These are phyloP conservation scores for Nymphalis io DNA, from an alignment of 1,140 invertebrate species.

Conservation along the genomic window DNA sequence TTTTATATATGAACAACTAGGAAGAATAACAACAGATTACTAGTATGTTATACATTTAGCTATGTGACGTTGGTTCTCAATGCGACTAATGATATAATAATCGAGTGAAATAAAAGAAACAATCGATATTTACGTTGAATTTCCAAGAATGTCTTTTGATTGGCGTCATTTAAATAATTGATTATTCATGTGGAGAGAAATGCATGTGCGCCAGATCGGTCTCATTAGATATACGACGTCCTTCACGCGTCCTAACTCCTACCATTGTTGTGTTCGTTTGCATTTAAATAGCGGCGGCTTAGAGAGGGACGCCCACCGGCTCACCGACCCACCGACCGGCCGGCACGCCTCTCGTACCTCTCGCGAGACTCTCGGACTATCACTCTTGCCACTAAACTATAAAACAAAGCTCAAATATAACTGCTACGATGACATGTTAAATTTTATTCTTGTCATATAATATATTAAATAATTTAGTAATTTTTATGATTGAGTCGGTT, in stretches of 20 bases:
- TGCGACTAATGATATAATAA: constrained; percentile 34
- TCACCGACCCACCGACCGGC: constrained; percentile 39
- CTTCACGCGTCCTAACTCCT: constrained; percentile 79
- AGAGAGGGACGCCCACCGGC: constrained; percentile 60
- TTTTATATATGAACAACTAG: constrained; percentile 80
- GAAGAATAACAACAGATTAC: constrained; percentile 79
- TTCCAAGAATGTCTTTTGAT: constrained; percentile 69
- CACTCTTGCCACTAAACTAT: constrained; percentile 36
- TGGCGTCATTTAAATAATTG: constrained; percentile 75
- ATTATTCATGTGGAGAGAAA: constrained; percentile 77
- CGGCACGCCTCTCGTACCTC: constrained; percentile 54
- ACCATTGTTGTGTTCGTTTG: constrained; percentile 76
- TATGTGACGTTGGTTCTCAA: constrained; percentile 59
- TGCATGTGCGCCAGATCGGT: constrained; percentile 73
- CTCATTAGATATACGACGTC: constrained; percentile 76
- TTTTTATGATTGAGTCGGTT: constrained; percentile 16
- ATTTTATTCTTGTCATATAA: constrained; percentile 7
- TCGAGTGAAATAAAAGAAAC: constrained; percentile 45
- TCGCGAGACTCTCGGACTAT: constrained; percentile 48
- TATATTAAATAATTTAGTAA: constrained; percentile 21
- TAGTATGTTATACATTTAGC: constrained; percentile 53
- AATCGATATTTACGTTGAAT: constrained; percentile 48
- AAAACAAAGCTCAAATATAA: constrained; percentile 39
- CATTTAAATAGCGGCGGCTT: constrained; percentile 71
- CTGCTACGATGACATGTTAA: constrained; percentile 23